These are phyloP conservation scores for Hyles vespertilio DNA, from an alignment of 1,140 invertebrate species.

Conservation along the genomic window DNA sequence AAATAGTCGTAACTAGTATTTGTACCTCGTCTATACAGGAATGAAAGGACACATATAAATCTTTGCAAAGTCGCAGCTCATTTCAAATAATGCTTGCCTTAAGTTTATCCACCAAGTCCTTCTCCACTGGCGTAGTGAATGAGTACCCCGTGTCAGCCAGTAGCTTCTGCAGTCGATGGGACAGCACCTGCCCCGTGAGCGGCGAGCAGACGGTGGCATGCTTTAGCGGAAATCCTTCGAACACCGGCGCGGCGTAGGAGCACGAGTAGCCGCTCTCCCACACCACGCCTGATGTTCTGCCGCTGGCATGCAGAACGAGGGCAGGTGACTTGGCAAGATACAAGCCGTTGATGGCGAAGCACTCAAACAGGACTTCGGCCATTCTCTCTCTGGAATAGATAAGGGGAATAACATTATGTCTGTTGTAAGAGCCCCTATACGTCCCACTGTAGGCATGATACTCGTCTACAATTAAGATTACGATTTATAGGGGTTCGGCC, in stretches of 20 bases:
- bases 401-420: neutral
- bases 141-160: constrained; percentile 42
- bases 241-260: constrained; percentile 42
- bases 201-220: constrained; percentile 36
- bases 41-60: too few relatives aligned
- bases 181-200: constrained; percentile 41
- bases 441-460: too few relatives aligned
- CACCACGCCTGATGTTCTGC: constrained; percentile 49
- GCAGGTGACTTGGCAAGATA: constrained; percentile 41
- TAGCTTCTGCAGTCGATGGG: constrained; percentile 30
- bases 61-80: too few relatives aligned
- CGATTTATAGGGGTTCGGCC: too few relatives aligned
- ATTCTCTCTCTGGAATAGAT: constrained; percentile 38
- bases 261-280: constrained; percentile 47
- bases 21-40: too few relatives aligned
- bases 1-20: too few relatives aligned
- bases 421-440: neutral
- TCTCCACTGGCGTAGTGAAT: constrained; percentile 50
- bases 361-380: constrained; percentile 55
- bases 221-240: constrained; percentile 55
- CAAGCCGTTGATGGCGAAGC: constrained; percentile 37
- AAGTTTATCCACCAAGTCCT: constrained; percentile 78
- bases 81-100: constrained; percentile 73
- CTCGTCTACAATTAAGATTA: too few relatives aligned
- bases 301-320: constrained; percentile 41